A percentile compares a stretch with the other conserved stretches of the same genome.
These are phyloP conservation scores for Fabriciana adippe DNA, from an alignment of 2,888 invertebrate species.

Conservation along the genomic window DNA sequence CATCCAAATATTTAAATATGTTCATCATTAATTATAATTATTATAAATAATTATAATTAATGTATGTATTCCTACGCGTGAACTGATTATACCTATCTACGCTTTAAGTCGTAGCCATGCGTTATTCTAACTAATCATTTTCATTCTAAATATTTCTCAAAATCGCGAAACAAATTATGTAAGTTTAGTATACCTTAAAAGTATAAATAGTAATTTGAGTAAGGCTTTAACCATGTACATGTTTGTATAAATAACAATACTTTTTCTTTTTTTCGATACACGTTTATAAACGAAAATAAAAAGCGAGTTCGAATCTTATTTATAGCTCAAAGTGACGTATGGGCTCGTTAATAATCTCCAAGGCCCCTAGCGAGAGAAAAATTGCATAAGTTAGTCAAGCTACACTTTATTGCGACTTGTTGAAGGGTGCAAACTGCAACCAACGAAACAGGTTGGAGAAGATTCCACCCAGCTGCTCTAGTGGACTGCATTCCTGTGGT, in stretches of 20 bases:
- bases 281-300: constrained; percentile 36
- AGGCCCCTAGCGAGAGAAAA: constrained; percentile 50
- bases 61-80: too few species aligned
- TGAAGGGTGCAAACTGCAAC: constrained; percentile 47
- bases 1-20: too few species aligned
- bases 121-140: too few species aligned
- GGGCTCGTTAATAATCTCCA: constrained; percentile 42
- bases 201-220: constrained; percentile 7
- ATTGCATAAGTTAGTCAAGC: constrained; percentile 46
- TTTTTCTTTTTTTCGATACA: constrained; percentile 19
- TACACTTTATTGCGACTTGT: constrained; percentile 47
- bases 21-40: too few species aligned
- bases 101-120: too few species aligned
- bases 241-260: constrained; percentile 15
- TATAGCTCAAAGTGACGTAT: constrained; percentile 36
- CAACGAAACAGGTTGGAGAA: constrained; percentile 64
- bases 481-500: constrained; percentile 61
- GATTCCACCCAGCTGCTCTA: constrained; percentile 66
- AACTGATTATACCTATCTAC: too few species aligned
- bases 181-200: too few species aligned
- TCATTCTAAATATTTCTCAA: too few species aligned
- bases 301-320: constrained; percentile 29
- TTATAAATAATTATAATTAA: too few species aligned
- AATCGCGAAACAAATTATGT: too few species aligned
- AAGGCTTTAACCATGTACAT: constrained; percentile 6